These are phyloP conservation scores for Keiferia lycopersicella DNA, from an alignment of 2,888 invertebrate genomes.

Conservation along the genomic window DNA sequence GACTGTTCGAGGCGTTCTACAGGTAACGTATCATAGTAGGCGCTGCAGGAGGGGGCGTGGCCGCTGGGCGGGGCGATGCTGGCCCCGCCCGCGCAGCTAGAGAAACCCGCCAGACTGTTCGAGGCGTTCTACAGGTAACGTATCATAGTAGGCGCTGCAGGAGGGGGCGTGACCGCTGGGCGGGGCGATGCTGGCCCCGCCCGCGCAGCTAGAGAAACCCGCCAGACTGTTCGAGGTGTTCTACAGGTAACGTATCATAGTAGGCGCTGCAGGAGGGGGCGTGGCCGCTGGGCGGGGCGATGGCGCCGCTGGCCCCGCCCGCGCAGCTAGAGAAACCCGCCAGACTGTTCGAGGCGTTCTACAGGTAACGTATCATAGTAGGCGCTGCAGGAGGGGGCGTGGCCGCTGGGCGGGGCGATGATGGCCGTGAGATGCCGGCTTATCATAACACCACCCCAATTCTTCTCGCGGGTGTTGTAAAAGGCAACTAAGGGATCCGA, in stretches of 20 bases:
- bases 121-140: constrained; percentile 90
- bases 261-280: too few species aligned
- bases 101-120: constrained; percentile 94
- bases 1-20: constrained; percentile 97
- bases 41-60: too few species aligned
- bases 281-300: constrained; percentile 91
- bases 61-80: constrained; percentile 92
- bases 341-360: constrained; percentile 95
- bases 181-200: constrained; percentile 92
- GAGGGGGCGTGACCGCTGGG: too few species aligned
- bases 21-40: constrained; percentile 42
- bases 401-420: not conserved
- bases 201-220: constrained; percentile 93
- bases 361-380: too few species aligned
- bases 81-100: constrained; percentile 95
- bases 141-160: too few species aligned
- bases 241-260: too few species aligned
- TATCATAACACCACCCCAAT: too few species aligned
- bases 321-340: constrained; percentile 95
- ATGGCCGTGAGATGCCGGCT: not conserved
- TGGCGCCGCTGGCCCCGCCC: constrained; percentile 94
- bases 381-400: too few species aligned
- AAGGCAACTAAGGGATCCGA: too few species aligned
- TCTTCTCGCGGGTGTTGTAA: too few species aligned
- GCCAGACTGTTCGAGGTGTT: constrained; percentile 96